phyloP scores from a whole-genome alignment of 1,140 invertebrate species.

The Drosophila takahashii region DNA sequence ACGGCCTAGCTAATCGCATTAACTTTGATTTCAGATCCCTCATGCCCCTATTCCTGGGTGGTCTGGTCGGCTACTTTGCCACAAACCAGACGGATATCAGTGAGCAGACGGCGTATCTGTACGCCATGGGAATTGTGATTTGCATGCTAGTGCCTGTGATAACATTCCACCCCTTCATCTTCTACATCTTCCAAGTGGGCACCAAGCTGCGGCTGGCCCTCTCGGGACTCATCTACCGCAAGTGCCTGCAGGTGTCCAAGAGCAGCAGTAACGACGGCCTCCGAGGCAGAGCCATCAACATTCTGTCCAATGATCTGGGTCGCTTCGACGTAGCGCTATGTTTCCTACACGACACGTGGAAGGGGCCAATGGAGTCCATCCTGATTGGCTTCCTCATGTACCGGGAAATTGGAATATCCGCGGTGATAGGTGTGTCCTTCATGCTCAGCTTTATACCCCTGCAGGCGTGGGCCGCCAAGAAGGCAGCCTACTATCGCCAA shows the following conservation, averaged over 20 bases:
- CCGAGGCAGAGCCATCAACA: conserved; percentile 93
- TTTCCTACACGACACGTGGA: conserved; percentile 89
- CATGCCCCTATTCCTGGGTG: conserved; percentile 89
- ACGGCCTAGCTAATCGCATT: conserved; percentile 26
- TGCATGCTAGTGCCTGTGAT: conserved; percentile 88
- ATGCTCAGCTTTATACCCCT: conserved; percentile 93
- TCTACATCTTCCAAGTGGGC: conserved; percentile 89
- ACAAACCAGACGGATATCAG: conserved; percentile 84
- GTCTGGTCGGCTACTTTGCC: conserved; percentile 89
- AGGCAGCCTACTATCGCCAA: conserved; percentile 87
- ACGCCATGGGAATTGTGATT: conserved; percentile 89
- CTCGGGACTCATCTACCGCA: conserved; percentile 93
- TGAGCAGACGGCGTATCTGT: conserved; percentile 87
- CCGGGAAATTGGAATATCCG: conserved; percentile 89
- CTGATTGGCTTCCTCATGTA: conserved; percentile 92
- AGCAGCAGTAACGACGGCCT: conserved; percentile 92
- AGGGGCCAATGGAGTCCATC: conserved; percentile 91
- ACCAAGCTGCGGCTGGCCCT: conserved; percentile 92
- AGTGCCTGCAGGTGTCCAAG: conserved; percentile 88
- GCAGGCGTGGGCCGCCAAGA: conserved; percentile 91
- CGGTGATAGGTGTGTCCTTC: conserved; percentile 91
- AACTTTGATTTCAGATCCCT: conserved; percentile 86
- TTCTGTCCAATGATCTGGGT: conserved; percentile 93
- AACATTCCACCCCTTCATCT: conserved; percentile 92
- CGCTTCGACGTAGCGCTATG: conserved; percentile 89